phyloP scores from a whole-genome alignment of 2,797 vertebrate species.

The Loris lydekkerianus region DNA sequence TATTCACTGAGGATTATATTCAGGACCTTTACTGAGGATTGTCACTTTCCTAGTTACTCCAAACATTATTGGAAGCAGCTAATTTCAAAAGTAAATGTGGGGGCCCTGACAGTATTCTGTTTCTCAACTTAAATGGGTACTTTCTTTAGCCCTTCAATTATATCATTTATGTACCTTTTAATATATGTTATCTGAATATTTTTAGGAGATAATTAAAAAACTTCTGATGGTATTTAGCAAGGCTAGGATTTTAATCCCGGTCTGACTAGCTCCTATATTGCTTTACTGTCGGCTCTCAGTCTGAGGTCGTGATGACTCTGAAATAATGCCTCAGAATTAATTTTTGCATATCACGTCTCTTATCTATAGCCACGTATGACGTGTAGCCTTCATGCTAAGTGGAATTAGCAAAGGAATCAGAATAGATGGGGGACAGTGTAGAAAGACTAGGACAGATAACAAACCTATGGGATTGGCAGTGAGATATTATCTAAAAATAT shows the following conservation, averaged over 20 bases:
- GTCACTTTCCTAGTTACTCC: background rate
- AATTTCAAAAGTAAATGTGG: background rate
- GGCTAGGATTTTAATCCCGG: background rate
- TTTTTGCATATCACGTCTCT: background rate
- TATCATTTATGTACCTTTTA: background rate
- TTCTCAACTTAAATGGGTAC: background rate
- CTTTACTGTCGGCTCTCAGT: background rate
- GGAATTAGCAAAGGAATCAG: background rate
- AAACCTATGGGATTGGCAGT: background rate
- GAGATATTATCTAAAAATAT: background rate
- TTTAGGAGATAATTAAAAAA: slow-evolving; percentile 6
- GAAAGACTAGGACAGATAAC: background rate
- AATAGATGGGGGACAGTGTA: background rate
- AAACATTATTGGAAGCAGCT: background rate
- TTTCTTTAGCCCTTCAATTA: background rate
- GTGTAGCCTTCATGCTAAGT: background rate
- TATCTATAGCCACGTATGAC: background rate
- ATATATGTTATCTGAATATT: background rate
- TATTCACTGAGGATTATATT: background rate
- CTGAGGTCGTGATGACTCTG: background rate
- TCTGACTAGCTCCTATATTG: background rate
- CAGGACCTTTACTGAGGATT: background rate
- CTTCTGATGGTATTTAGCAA: background rate
- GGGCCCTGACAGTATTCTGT: background rate
- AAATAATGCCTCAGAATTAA: background rate